Evolutionary conservation across 2,797 vertebrate genomes (phyloP).

Genomic region (Acanthornis magna): DNA sequence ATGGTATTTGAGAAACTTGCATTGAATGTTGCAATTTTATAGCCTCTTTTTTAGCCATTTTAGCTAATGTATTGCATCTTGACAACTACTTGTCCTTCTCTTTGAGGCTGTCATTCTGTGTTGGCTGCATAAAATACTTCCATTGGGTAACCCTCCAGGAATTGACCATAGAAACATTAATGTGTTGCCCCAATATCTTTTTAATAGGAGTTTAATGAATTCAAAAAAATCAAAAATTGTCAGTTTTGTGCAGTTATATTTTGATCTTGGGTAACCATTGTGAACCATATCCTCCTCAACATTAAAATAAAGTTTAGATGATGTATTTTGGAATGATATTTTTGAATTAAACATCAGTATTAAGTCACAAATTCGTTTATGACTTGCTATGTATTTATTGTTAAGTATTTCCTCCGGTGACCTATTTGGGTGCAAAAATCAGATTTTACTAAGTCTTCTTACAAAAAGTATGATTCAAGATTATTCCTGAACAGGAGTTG

Average conservation of each 20-base stretch:
- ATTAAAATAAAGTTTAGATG: neutral
- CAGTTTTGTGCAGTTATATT: neutral
- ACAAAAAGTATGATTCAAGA: neutral
- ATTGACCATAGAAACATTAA: neutral
- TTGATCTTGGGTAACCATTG: neutral
- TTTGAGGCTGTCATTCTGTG: neutral
- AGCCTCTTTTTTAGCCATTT: neutral
- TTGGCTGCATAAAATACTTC: neutral
- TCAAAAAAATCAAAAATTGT: neutral
- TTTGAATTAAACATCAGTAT: neutral
- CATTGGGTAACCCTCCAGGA: neutral
- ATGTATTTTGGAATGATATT: neutral
- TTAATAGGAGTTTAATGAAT: neutral
- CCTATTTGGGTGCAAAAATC: neutral
- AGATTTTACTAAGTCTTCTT: neutral
- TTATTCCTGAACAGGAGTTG: constrained; percentile 12
- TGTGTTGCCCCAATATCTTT: neutral
- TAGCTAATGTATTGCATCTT: neutral
- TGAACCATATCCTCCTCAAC: neutral
- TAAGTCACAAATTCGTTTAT: neutral
- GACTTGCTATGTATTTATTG: neutral
- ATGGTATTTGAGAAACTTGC: neutral
- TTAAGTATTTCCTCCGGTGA: neutral
- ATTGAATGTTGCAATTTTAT: neutral
- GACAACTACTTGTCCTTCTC: neutral